Evolutionary conservation across 1,140 invertebrate species (phyloP).

Genomic region (Cylas formicarius): DNA sequence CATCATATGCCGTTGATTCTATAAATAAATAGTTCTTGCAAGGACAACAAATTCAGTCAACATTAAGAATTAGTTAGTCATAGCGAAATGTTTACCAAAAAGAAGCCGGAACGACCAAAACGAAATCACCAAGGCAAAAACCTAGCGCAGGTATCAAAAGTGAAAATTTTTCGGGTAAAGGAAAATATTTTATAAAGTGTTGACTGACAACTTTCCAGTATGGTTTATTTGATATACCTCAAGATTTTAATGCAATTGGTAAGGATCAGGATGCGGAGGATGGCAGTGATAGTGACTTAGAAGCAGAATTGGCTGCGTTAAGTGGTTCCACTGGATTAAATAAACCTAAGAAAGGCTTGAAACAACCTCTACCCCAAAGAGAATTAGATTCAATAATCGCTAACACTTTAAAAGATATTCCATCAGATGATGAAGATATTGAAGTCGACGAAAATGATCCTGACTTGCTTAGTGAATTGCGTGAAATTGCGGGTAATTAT

Average conservation of each 20-base stretch:
- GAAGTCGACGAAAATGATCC: slow-evolving; percentile 65
- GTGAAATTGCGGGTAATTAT: slow-evolving; percentile 50
- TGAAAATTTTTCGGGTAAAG: not conserved
- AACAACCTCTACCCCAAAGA: slow-evolving; percentile 33
- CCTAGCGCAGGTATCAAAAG: slow-evolving; percentile 42
- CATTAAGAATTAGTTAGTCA: too few relatives aligned
- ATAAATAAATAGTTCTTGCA: too few relatives aligned
- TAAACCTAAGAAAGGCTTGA: slow-evolving; percentile 18
- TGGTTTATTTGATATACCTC: slow-evolving; percentile 67
- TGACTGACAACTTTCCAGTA: slow-evolving; percentile 47
- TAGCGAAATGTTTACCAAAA: slow-evolving; percentile 16
- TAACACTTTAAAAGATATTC: slow-evolving; percentile 65
- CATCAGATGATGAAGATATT: slow-evolving; percentile 63
- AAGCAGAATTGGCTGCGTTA: slow-evolving; percentile 77
- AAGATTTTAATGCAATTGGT: slow-evolving; percentile 43
- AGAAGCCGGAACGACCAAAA: slow-evolving; percentile 37
- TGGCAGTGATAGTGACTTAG: slow-evolving; percentile 69
- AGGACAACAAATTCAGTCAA: too few relatives aligned
- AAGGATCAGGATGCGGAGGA: slow-evolving; percentile 48
- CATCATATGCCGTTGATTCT: too few relatives aligned
- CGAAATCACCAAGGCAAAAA: slow-evolving; percentile 40
- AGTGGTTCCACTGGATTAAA: slow-evolving; percentile 46
- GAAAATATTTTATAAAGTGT: not conserved
- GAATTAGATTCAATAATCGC: slow-evolving; percentile 66
- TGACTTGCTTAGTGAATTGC: slow-evolving; percentile 63